Base-by-base conservation (phyloP, 2,888 invertebrate species). In the Drosophila kokeensis region DNA sequence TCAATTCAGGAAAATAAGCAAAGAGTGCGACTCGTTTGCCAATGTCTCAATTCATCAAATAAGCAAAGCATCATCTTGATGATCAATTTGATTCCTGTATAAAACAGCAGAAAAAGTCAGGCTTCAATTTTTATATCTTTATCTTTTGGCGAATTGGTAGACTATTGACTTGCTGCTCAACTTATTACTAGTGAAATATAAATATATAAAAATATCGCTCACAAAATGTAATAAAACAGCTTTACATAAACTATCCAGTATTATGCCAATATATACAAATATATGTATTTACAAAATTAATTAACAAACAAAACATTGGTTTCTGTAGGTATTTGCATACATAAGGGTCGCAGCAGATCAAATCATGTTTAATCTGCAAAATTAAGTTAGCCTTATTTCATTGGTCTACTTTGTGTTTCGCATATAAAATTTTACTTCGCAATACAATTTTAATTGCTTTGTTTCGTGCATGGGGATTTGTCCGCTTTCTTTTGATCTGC, bases 1-100 rank as follows among this genome's bases (percentile, higher is more conserved):
- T 64, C 61, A 67, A 40, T 79, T 67, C 61, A 49, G 52, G 50
- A 61, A 54, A 52, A 18, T 18, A 45, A 70, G 50, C 57, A 36
- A 64, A 73, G 52, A 69, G 40, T 63, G 48, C 27, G 15, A 36
- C 24, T 45, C 58, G 55, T 15, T 38, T n/a, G 55, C 27, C 38
- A 38, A 60, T 57, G 50, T 58, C 58, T 71, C 55, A 58, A 67
- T 74, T 50, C 54, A 66, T 66, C 32, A 66, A 21, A 8, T 13
- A 5, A n/a, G n/a, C 54, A 54, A 4, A n/a, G 7, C 2, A 32
- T 2, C 27, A 27, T 27, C 27, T 3, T 36, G 24, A 18, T 11
- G 27, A 38, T 36, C 27, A 38, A 7, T 55, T n/a, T 29, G 27
- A 55, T 38, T 18, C 1, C 11, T 13, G 7, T 2, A n/a, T 6